Conservation (phyloP, 2,888 invertebrate species). For the Drosophila subquinaria region DNA sequence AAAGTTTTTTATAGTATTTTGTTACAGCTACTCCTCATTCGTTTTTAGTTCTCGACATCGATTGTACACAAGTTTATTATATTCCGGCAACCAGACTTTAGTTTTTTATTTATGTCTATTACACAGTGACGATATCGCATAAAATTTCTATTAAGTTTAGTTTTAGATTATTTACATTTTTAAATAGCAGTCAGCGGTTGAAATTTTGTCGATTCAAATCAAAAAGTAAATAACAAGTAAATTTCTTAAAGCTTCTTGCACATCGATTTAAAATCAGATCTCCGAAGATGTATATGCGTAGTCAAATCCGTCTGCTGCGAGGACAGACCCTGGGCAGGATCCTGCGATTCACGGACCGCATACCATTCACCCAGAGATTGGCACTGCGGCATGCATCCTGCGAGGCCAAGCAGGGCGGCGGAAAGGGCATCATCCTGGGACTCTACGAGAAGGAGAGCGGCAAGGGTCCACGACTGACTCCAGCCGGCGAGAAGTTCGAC, state of each 20-base stretch:
- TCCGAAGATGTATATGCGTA: constrained; percentile 33
- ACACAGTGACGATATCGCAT: neutral
- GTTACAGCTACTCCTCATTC: neutral
- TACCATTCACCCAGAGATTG: neutral
- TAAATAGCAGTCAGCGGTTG: neutral
- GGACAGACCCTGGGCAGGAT: constrained; percentile 19
- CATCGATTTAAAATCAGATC: neutral
- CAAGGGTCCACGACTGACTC: constrained; percentile 85
- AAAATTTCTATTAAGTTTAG: neutral
- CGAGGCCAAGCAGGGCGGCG: constrained; percentile 35
- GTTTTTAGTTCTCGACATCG: constrained; percentile 4
- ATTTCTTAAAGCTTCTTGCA: constrained; percentile 2
- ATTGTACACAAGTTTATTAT: constrained; percentile 3
- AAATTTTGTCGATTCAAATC: constrained; percentile 6
- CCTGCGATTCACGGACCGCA: neutral
- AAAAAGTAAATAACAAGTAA: neutral
- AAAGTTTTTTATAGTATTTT: neutral
- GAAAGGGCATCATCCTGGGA: constrained; percentile 87
- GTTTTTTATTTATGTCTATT: constrained; percentile 5
- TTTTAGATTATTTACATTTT: neutral
- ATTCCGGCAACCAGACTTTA: neutral
- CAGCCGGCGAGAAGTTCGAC: constrained; percentile 86
- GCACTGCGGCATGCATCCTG: constrained; percentile 43
- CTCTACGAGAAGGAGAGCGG: constrained; percentile 86
- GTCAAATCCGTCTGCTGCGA: constrained; percentile 32